phyloP scores from a whole-genome alignment of 2,797 vertebrate species.

The Rhynchotus rufescens region DNA sequence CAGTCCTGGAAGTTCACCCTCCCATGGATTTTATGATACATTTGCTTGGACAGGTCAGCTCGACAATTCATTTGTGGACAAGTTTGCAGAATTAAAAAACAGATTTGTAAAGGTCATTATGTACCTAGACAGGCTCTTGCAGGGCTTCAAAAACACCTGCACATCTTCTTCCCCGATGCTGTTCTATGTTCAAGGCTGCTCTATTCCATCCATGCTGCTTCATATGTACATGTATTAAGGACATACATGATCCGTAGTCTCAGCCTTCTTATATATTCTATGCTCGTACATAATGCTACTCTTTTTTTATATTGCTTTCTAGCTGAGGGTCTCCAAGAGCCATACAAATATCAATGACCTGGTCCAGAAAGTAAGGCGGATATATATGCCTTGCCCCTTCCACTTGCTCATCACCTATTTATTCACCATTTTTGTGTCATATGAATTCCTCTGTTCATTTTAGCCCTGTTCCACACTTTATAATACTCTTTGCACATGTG shows the following conservation, averaged over 20 bases:
- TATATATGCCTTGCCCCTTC: not conserved
- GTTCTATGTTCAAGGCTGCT: not conserved
- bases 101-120: not conserved
- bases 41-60: not conserved
- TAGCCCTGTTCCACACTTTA: not conserved
- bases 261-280: conserved; percentile 4
- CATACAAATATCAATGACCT: not conserved
- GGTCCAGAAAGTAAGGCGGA: not conserved
- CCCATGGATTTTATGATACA: not conserved
- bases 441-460: not conserved
- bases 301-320: not conserved
- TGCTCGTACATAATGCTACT: not conserved
- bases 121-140: not conserved
- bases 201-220: not conserved
- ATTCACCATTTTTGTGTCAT: not conserved
- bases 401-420: not conserved
- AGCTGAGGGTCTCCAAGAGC: not conserved
- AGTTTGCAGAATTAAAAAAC: not conserved
- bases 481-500: not conserved
- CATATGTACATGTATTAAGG: not conserved
- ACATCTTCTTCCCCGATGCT: not conserved
- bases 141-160: not conserved
- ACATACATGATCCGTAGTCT: not conserved
- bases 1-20: not conserved
- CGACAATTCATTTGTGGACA: not conserved